Evolutionary conservation across 1,140 invertebrate species (phyloP), one percentile per base, ranked within the genome.

Genomic region (Capitella teleta): DNA sequence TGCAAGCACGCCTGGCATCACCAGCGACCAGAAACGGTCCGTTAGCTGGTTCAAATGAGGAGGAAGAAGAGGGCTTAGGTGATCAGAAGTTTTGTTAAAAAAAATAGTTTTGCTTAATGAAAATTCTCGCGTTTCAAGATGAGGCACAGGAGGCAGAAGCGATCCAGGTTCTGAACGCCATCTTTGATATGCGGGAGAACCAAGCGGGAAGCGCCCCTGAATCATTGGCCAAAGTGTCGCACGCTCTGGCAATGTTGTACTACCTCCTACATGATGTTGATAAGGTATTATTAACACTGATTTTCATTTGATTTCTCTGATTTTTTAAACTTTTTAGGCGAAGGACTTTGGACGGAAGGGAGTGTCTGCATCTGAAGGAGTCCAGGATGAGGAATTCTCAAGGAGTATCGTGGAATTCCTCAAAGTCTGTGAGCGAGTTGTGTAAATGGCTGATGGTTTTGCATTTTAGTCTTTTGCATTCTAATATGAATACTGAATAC

Each of bases 111-210:
- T n/a, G n/a, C n/a, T n/a, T n/a, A n/a, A n/a, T n/a, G n/a, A n/a
- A n/a, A n/a, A n/a, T n/a, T n/a, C n/a, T n/a, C n/a, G n/a, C n/a
- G n/a, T n/a, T n/a, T n/a, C n/a, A n/a, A 72, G 69, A 70, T 59
- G 68, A 70, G 51, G 66, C 68, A 2, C 67, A 70, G 32, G 64
- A 72, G 51, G 69, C 69, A 8, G 69, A 72, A 56, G 69, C 66
- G 4, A 58, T 67, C 8, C 64, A 70, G 46, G 67, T 70, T 10
- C 55, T 72, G 36, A 68, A 64, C 49, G 58, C 68, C n/a, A 63
- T 72, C 30, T 66, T 61, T 54, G 67, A 68, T 49, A 67, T 72
- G 46, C 36, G 62, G 25, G 67, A 68, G 58, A 59, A 68, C 24
- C 61, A 66, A 43, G 41, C 52, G 3, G 61, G 59, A 38, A 40